Evolutionary conservation across 1,140 invertebrate genomes (phyloP).

Genomic region (Leptopilina boulardi): DNA sequence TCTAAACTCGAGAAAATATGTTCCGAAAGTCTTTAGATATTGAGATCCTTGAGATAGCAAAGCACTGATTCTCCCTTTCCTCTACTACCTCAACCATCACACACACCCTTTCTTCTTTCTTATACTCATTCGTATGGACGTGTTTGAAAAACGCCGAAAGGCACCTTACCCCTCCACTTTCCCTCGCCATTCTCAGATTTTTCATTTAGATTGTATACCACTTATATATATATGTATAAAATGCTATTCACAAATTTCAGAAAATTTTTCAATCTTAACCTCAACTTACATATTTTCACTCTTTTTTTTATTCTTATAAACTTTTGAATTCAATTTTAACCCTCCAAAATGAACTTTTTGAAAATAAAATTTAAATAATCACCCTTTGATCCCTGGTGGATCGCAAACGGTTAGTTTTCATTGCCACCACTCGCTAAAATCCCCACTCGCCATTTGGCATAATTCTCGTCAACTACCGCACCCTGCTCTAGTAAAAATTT

Average conservation of each 20-base stretch:
- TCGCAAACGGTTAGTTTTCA: too few species aligned
- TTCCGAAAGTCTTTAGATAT: slow-evolving; percentile 61
- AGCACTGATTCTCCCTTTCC: not conserved
- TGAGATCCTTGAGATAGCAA: slow-evolving; percentile 61
- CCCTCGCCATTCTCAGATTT: slow-evolving; percentile 44
- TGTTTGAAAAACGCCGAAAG: slow-evolving; percentile 51
- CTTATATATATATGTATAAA: slow-evolving; percentile 11
- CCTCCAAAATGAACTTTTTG: too few species aligned
- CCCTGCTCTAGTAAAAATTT: too few species aligned
- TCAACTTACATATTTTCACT: too few species aligned
- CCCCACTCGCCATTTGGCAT: too few species aligned
- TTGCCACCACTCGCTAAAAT: too few species aligned
- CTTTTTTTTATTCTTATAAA: too few species aligned
- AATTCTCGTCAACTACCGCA: too few species aligned
- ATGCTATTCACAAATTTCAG: not conserved
- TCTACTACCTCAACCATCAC: slow-evolving; percentile 11
- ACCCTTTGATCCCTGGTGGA: too few species aligned
- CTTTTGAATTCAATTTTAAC: too few species aligned
- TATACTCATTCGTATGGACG: not conserved
- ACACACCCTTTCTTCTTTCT: slow-evolving; percentile 12
- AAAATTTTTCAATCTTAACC: not conserved
- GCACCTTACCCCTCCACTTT: slow-evolving; percentile 26
- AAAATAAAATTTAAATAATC: too few species aligned
- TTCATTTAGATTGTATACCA: slow-evolving; percentile 60
- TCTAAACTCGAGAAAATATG: slow-evolving; percentile 66